Evolutionary conservation across 1,140 invertebrate genomes (phyloP).

Genomic region (Akabosia matsudoensis): DNA sequence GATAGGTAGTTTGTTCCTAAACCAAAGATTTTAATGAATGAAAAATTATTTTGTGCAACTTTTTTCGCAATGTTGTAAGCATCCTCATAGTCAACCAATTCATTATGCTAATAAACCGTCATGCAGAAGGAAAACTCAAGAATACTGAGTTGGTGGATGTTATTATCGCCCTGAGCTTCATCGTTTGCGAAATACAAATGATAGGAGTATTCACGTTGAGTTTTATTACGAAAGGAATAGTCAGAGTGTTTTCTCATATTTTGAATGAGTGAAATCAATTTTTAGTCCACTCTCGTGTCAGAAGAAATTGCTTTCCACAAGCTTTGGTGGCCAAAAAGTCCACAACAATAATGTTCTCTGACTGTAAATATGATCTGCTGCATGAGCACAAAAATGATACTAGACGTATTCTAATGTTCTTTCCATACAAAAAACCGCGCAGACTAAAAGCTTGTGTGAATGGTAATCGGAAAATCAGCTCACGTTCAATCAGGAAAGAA

Average conservation of each 20-base stretch:
- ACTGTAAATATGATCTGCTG: not conserved
- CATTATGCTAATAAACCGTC: no score
- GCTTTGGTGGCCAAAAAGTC: not conserved
- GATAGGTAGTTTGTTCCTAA: no score
- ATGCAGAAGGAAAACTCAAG: no score
- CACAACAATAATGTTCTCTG: not conserved
- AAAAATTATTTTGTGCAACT: no score
- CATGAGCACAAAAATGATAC: not conserved
- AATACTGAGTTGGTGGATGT: no score
- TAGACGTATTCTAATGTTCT: not conserved
- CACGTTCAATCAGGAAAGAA: not conserved
- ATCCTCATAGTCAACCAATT: no score
- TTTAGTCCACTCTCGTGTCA: not conserved
- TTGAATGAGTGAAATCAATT: not conserved
- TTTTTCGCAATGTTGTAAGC: no score
- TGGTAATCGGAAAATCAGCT: not conserved
- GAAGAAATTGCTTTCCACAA: not conserved
- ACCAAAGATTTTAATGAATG: no score
- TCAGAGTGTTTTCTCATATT: not conserved
- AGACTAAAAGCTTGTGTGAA: not conserved
- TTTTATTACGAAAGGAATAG: no score
- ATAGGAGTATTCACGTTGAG: no score
- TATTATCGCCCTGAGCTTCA: no score
- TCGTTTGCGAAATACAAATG: no score
- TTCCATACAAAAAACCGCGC: not conserved